phyloP scores from a whole-genome alignment of 2,888 invertebrate species.

The Microplitis deprimator region DNA sequence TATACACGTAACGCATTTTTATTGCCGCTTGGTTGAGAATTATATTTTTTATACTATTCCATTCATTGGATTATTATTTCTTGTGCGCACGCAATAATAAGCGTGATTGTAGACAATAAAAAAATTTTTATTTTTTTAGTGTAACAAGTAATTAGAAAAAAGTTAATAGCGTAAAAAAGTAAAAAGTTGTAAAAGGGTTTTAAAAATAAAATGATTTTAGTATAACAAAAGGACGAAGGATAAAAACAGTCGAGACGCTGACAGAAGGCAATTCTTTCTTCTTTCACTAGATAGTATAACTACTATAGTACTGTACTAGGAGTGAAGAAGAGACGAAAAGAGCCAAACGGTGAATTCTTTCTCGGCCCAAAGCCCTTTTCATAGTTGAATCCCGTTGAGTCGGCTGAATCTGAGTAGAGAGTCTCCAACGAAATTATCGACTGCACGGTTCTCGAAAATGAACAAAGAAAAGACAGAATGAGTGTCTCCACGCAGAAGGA shows the following conservation, averaged over 20 bases:
- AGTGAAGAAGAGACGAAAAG: not conserved
- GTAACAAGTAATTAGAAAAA: not conserved
- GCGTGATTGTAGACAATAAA: constrained; percentile 17
- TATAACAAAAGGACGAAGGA: constrained; percentile 25
- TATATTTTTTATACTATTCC: no score
- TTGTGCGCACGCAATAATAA: constrained; percentile 27
- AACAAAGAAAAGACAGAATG: constrained; percentile 26
- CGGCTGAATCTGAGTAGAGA: constrained; percentile 37
- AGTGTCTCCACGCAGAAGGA: not conserved
- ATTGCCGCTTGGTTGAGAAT: constrained; percentile 11
- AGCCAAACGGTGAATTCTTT: not conserved
- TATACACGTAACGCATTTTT: constrained; percentile 43
- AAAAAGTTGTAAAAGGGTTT: constrained; percentile 14
- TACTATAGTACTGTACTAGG: not conserved
- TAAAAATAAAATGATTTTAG: constrained; percentile 24
- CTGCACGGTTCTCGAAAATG: constrained; percentile 38
- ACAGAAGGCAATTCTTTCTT: constrained; percentile 27
- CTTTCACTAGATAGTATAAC: not conserved
- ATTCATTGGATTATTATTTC: constrained; percentile 28
- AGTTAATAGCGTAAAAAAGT: constrained; percentile 9
- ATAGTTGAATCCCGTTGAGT: constrained; percentile 39
- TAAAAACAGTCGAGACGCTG: constrained; percentile 33
- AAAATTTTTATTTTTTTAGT: not conserved
- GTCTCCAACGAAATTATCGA: constrained; percentile 49
- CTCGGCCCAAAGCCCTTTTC: constrained; percentile 36